These are phyloP conservation scores for Echiichthys vipera DNA, from an alignment of 2,797 vertebrate genomes.

Conservation along the genomic window DNA sequence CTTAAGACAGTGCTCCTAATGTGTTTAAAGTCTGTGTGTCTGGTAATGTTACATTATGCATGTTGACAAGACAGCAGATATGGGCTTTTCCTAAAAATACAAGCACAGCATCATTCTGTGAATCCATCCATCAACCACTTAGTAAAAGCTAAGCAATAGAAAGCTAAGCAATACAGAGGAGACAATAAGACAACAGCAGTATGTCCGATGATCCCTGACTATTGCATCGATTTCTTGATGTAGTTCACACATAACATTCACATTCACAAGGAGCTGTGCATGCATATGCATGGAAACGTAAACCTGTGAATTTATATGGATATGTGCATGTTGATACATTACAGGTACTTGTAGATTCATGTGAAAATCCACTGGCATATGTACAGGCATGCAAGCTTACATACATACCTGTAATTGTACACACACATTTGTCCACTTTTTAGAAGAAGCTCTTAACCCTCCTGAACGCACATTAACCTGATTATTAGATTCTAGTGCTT, in stretches of 20 bases:
- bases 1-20: conserved; percentile 52
- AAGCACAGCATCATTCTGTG: conserved; percentile 45
- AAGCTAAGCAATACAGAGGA: conserved; percentile 50
- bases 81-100: conserved; percentile 52
- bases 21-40: conserved; percentile 65
- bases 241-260: conserved; percentile 3
- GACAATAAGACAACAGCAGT: conserved; percentile 47
- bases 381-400: neutral
- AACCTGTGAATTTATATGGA: conserved; percentile 1
- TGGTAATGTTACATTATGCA: conserved; percentile 64
- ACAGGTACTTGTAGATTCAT: neutral
- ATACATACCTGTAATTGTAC: neutral
- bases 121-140: conserved; percentile 72
- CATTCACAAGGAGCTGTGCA: neutral
- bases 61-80: conserved; percentile 51
- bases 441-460: conserved; percentile 17
- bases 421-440: neutral
- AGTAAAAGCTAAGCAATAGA: conserved; percentile 54
- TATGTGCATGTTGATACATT: neutral
- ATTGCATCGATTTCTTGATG: conserved; percentile 49
- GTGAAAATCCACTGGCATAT: neutral
- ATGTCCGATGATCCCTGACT: conserved; percentile 40
- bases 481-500: conserved; percentile 38
- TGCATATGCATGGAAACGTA: neutral
- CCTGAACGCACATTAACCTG: conserved; percentile 25